Evolutionary conservation across 1,140 invertebrate genomes (phyloP).

Genomic region (Archivesica marissinica): DNA sequence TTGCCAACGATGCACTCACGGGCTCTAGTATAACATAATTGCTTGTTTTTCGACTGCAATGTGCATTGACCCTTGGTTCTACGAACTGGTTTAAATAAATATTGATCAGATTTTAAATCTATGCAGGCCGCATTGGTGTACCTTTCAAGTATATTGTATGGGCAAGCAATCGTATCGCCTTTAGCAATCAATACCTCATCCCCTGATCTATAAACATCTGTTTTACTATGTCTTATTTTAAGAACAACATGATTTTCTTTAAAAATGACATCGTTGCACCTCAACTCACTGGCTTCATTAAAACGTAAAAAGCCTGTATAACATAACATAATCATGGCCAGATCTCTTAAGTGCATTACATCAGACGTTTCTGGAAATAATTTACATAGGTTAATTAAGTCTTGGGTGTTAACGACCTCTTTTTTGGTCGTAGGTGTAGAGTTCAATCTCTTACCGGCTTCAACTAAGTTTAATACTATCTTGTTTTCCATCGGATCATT

Average conservation of each 20-base stretch:
- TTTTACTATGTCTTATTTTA: slow-evolving; percentile 19
- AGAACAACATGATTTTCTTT: slow-evolving; percentile 46
- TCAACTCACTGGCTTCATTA: slow-evolving; percentile 56
- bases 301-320: slow-evolving; percentile 58
- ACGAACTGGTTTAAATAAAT: no score
- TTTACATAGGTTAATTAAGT: slow-evolving; percentile 12
- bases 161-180: no score
- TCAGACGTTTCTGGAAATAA: slow-evolving; percentile 22
- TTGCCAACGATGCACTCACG: no score
- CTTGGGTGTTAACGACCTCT: not conserved
- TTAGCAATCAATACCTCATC: no score
- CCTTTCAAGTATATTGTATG: no score
- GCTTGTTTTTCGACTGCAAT: no score
- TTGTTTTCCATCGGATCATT: slow-evolving; percentile 35
- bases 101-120: no score
- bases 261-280: slow-evolving; percentile 51
- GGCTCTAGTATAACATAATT: no score
- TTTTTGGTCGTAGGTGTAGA: slow-evolving; percentile 6
- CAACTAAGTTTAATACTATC: slow-evolving; percentile 29
- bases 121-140: no score
- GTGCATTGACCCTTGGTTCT: no score
- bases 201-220: slow-evolving; percentile 57
- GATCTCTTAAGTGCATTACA: slow-evolving; percentile 51
- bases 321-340: slow-evolving; percentile 58
- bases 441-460: slow-evolving; percentile 19